Evolutionary conservation across 2,797 vertebrate species (phyloP).

Genomic region (Lepus oiostolus): DNA sequence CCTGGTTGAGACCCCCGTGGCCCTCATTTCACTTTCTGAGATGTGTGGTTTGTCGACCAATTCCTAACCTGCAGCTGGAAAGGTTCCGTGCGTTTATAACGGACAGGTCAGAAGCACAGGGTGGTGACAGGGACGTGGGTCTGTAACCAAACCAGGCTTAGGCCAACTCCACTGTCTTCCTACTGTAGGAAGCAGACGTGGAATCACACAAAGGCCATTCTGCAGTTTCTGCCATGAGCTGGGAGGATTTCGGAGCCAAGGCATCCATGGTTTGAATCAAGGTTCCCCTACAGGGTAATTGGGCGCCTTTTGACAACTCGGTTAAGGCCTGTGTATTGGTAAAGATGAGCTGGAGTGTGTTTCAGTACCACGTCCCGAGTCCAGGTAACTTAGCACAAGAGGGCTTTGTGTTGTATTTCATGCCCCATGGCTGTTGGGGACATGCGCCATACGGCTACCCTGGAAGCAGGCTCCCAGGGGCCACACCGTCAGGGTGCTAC

Average conservation of each 20-base stretch:
- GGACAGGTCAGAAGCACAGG: background rate
- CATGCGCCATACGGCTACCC: accelerated
- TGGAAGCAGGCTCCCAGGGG: too few species aligned
- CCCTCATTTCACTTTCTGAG: background rate
- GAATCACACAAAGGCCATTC: too few species aligned
- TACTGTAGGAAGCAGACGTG: accelerated
- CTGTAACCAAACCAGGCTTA: background rate
- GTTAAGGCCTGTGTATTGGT: background rate
- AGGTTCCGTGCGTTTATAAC: background rate
- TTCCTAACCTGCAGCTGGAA: background rate
- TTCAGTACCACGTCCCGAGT: background rate
- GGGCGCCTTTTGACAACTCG: background rate
- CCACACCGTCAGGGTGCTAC: accelerated
- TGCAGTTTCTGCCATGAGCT: background rate
- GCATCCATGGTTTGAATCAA: background rate
- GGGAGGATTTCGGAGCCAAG: background rate
- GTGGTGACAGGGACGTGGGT: background rate
- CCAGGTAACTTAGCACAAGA: background rate
- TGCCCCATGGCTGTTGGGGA: too few species aligned
- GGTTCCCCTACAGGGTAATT: background rate
- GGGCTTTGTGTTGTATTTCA: background rate
- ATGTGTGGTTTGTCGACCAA: background rate
- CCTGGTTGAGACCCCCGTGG: background rate
- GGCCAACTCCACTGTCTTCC: background rate
- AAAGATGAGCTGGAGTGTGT: background rate